Evolutionary conservation across 2,888 invertebrate species (phyloP).

Genomic region (Steinernema scapterisci): DNA sequence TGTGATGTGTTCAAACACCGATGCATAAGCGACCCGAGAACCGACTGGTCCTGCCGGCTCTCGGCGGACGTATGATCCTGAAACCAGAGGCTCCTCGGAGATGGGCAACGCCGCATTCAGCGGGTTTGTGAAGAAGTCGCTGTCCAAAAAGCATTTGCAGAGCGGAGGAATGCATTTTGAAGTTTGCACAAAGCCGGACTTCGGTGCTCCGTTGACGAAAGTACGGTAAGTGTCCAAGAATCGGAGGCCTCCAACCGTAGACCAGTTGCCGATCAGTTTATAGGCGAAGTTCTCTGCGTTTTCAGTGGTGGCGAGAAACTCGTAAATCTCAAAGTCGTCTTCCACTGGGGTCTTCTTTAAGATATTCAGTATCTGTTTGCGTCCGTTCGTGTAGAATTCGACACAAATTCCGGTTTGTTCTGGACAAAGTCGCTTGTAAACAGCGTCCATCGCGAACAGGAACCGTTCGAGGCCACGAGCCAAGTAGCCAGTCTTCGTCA

Average conservation of each 20-base stretch:
- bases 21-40: slow-evolving; percentile 49
- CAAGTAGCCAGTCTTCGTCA: slow-evolving; percentile 63
- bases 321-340: slow-evolving; percentile 62
- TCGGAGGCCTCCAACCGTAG: slow-evolving; percentile 50
- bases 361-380: slow-evolving; percentile 49
- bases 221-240: slow-evolving; percentile 50
- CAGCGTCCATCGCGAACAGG: slow-evolving; percentile 59
- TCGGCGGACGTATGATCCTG: slow-evolving; percentile 53
- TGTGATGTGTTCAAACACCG: slow-evolving; percentile 53
- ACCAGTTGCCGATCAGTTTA: slow-evolving; percentile 67
- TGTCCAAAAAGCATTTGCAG: slow-evolving; percentile 63
- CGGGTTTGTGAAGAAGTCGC: slow-evolving; percentile 52
- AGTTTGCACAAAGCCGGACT: slow-evolving; percentile 33
- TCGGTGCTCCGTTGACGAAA: slow-evolving; percentile 36
- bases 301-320: slow-evolving; percentile 53
- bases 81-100: slow-evolving; percentile 18
- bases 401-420: slow-evolving; percentile 59
- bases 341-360: slow-evolving; percentile 52
- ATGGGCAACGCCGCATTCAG: slow-evolving; percentile 3
- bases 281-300: slow-evolving; percentile 48
- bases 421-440: slow-evolving; percentile 54
- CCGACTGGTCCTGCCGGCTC: slow-evolving; percentile 51
- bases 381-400: slow-evolving; percentile 62
- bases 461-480: slow-evolving; percentile 58
- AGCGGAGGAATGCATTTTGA: slow-evolving; percentile 62